Conservation (phyloP, 1,140 invertebrate species). For the Orchesella cincta region DNA sequence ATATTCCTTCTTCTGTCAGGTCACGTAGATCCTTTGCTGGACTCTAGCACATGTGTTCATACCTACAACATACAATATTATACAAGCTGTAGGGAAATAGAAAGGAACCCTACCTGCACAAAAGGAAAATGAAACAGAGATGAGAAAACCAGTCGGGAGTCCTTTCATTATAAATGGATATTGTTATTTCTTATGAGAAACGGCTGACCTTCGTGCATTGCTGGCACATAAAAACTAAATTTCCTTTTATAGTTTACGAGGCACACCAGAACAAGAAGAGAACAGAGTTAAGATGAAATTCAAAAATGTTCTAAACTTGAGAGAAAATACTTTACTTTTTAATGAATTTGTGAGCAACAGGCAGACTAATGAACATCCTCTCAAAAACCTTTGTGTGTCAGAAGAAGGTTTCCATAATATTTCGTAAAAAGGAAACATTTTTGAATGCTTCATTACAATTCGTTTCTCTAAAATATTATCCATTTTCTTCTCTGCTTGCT, state of each 20-base stretch:
- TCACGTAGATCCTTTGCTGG: neutral
- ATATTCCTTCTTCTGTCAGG: slow-evolving; percentile 17
- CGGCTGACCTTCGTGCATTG: neutral
- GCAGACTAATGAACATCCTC: neutral
- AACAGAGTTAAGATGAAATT: neutral
- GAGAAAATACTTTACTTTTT: too few relatives aligned
- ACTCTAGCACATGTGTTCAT: neutral
- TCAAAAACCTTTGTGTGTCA: too few relatives aligned
- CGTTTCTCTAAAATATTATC: too few relatives aligned
- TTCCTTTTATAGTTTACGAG: neutral
- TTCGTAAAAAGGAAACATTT: too few relatives aligned
- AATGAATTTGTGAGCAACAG: neutral
- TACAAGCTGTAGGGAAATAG: neutral
- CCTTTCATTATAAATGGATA: slow-evolving; percentile 1
- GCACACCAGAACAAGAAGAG: too few relatives aligned
- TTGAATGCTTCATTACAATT: too few relatives aligned
- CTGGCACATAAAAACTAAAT: neutral
- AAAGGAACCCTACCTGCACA: neutral
- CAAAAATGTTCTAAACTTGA: neutral
- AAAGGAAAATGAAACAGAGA: slow-evolving; percentile 29
- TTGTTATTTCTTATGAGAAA: neutral
- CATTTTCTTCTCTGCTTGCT: too few relatives aligned
- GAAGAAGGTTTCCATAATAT: too few relatives aligned
- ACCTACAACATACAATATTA: neutral
- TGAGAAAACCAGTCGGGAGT: slow-evolving; percentile 46